These are phyloP conservation scores for Tetragonisca angustula DNA, from an alignment of 2,888 invertebrate species.

Conservation along the genomic window DNA sequence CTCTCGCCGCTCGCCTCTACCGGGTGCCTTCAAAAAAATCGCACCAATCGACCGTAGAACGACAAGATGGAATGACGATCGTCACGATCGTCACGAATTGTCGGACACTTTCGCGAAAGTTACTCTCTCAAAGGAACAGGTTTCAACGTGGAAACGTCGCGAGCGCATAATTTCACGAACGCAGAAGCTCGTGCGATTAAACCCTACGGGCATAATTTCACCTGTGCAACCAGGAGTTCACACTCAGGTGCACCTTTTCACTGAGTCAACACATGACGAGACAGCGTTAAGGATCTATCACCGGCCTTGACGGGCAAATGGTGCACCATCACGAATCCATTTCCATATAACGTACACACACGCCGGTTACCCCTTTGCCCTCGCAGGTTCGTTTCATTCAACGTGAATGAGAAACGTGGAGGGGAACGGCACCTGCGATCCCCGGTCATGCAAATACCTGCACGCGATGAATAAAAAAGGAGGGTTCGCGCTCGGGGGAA, in stretches of 20 bases:
- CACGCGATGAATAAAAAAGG: conserved; percentile 76
- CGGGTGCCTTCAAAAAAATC: conserved; percentile 24
- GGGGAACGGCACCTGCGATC: conserved; percentile 75
- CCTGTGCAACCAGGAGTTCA: conserved; percentile 53
- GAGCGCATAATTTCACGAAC: conserved; percentile 42
- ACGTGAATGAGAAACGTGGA: conserved; percentile 68
- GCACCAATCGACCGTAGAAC: background rate
- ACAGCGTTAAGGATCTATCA: conserved; percentile 53
- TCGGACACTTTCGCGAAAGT: background rate
- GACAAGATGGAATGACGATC: background rate
- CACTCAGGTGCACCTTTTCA: conserved; percentile 47
- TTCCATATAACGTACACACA: conserved; percentile 72
- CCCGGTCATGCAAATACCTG: conserved; percentile 79
- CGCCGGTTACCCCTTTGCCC: conserved; percentile 62
- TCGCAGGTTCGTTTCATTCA: conserved; percentile 69
- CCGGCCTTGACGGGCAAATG: conserved; percentile 40
- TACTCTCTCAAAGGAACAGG: background rate
- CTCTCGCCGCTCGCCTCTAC: conserved; percentile 39
- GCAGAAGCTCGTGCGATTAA: conserved; percentile 25
- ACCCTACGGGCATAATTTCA: conserved; percentile 40
- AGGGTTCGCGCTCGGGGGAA: conserved; percentile 68
- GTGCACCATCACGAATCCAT: conserved; percentile 64
- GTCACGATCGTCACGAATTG: background rate
- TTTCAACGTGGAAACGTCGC: background rate
- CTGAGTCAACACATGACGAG: conserved; percentile 47